Evolutionary conservation across 2,797 vertebrate species (phyloP).

Genomic region (Acipenser oxyrinchus): DNA sequence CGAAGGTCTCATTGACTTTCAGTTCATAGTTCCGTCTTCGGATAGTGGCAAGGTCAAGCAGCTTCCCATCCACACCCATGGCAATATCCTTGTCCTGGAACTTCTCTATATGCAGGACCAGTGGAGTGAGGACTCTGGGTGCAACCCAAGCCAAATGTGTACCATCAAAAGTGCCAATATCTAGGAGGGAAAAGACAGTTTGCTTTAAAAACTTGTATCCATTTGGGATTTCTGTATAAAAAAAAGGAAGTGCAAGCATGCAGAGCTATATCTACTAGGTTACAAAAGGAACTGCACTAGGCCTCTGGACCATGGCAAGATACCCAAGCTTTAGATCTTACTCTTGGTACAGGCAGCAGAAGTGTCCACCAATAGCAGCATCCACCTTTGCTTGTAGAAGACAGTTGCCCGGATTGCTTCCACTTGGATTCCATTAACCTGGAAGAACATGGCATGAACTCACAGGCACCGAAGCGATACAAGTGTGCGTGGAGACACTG

Average conservation of each 20-base stretch:
- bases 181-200: slow-evolving; percentile 16
- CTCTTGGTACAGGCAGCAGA: slow-evolving; percentile 47
- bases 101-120: no score
- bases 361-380: slow-evolving; percentile 44
- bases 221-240: background rate
- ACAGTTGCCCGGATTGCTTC: slow-evolving; percentile 35
- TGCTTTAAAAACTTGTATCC: background rate
- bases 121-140: slow-evolving; percentile 11
- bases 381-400: slow-evolving; percentile 44
- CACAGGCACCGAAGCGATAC: background rate
- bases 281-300: no score
- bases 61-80: no score
- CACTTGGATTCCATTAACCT: slow-evolving; percentile 37
- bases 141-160: slow-evolving; percentile 34
- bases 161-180: slow-evolving; percentile 28
- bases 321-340: slow-evolving; percentile 19
- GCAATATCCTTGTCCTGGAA: no score
- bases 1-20: slow-evolving; percentile 17
- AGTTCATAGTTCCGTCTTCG: slow-evolving; percentile 25
- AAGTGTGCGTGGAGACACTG: background rate
- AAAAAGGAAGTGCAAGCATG: no score
- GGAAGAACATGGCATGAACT: background rate
- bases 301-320: background rate
- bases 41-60: slow-evolving; percentile 19
- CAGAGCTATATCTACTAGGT: no score